Evolutionary conservation across 92 coral and sea anemone species (phyloP).

Genomic region (Ricordea florida): DNA sequence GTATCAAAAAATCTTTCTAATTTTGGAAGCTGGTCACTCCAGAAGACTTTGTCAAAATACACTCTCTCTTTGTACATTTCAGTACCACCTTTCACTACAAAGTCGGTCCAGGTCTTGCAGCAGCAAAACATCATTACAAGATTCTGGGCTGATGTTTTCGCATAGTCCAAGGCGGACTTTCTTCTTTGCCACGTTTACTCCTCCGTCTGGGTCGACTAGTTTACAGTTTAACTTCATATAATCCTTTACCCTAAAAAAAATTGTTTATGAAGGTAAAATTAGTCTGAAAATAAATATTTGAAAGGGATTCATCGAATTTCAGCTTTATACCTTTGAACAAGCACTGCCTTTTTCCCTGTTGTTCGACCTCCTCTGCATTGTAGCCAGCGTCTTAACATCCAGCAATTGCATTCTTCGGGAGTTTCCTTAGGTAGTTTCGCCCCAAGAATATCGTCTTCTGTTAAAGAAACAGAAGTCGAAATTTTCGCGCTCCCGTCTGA

Average conservation of each 20-base stretch:
- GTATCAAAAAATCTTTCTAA: too few relatives aligned
- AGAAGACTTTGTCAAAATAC: too few relatives aligned
- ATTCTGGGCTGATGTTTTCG: slow-evolving; percentile 47
- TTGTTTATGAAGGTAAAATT: neutral
- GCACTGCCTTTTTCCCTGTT: slow-evolving; percentile 49
- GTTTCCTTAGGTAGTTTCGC: slow-evolving; percentile 55
- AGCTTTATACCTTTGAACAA: slow-evolving; percentile 40
- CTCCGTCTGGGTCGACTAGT: slow-evolving; percentile 58
- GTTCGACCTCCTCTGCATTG: slow-evolving; percentile 60
- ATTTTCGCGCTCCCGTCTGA: slow-evolving; percentile 13
- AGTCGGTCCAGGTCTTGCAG: too few relatives aligned
- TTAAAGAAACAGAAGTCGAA: slow-evolving; percentile 28
- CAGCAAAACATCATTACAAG: slow-evolving; percentile 14
- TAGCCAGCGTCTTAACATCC: slow-evolving; percentile 59
- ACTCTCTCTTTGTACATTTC: too few relatives aligned
- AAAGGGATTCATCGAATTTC: slow-evolving; percentile 7
- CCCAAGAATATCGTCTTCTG: slow-evolving; percentile 64
- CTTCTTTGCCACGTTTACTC: slow-evolving; percentile 48
- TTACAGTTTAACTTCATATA: slow-evolving; percentile 50
- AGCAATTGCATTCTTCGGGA: slow-evolving; percentile 56
- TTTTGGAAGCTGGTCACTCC: too few relatives aligned
- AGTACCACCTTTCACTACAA: too few relatives aligned
- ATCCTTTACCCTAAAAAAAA: slow-evolving; percentile 46
- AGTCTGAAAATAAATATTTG: slow-evolving; percentile 7
- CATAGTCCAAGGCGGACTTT: slow-evolving; percentile 64